Base-by-base conservation (phyloP, 2,888 invertebrate genomes). In the Pseudococcus viburni region DNA sequence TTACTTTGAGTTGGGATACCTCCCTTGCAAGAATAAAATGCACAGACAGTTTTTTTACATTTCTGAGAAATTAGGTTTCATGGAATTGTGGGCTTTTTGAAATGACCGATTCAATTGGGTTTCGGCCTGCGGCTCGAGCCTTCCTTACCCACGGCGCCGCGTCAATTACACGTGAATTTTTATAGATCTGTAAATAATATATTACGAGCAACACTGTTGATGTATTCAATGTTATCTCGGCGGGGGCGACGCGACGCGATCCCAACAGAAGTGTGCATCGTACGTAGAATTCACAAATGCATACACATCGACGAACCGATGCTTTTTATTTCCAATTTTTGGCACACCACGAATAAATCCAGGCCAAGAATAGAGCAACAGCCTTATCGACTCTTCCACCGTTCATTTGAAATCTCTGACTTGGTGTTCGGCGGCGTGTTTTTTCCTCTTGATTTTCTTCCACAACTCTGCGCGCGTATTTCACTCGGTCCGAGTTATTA, bases 351-450 rank as follows among this genome's bases (percentile, higher is more conserved):
- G 48, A 55, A 83, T 42, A 80, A 55, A 87, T 77, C 59, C 39
- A 88, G 83, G 88, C 88, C 88, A 88, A 88, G 88, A 88, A 88
- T 88, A 88, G 88, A 88, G 88, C 83, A 88, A 85, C 85, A 85
- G 85, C 85, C 85, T 85, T 39, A 85, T 39, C 55, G 59, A 85
- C 42, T 84, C 26, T 59, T 85, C 59, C 64, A 42, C 51, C 64
- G 55, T 85, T 85, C 85, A 84, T 55, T 51, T 55, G 26, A 26
- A 33, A 85, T 59, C 85, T 59, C 59, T n/a, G 33, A 22, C 6
- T 39, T 39, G 26, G 85, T 19, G 12, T 33, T 85, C 59, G 59
- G 39, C 39, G 39, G 55, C 19, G 85, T 33, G 85, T 51, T 85
- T 48, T 33, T 85, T 85, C 17, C 64, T 59, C 59, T 85, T 3